Base-by-base conservation (phyloP, 2,113 vertebrate species). In the Ceratotherium simum region DNA sequence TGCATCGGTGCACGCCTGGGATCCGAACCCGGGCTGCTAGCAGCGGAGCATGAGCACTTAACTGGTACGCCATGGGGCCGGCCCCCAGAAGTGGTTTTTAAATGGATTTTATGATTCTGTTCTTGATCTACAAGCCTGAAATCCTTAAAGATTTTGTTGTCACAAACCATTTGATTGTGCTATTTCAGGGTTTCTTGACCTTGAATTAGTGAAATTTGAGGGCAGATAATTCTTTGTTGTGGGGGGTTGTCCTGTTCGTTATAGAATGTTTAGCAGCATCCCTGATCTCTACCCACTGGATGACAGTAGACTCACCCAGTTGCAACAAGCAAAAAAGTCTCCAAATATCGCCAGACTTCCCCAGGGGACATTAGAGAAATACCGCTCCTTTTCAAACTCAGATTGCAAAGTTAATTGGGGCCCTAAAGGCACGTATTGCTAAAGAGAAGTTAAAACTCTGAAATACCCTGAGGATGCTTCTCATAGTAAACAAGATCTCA, bases 61-160 rank as follows among this genome's bases (percentile, higher is more conserved):
- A 42, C 42, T 42, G 42, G 42, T 42, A 42, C 42, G 5, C 42
- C 42, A 42, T 42, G 42, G 42, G 42, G 42, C 42, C 42, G 42
- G 42, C 42, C 42, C 42, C 42, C 23, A 93, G 29, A 79, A 87
- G 27, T 70, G 36, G 8, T 51, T 82, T 93, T 79, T 33, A 46
- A 84, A 70, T 54, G 20, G 23, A 81, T 84, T 85, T 93, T 73
- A 42, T 89, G 21, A 69, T 79, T 92, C 73, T 69, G 16, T 51
- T 91, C 64, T 96, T 84, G 48, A 93, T 42, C 73, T 69, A 85
- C 76, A 82, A 12, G 25, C 73, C 80, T 86, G 83, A 95, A 95
- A 91, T 81, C 23, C 23, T 85, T 42, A 46, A 79, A 86, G n/a
- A 27, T 39, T 48, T 82, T 76, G 11, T 76, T 76, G 12, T 84